Conservation (phyloP, 2,888 invertebrate genomes). For the Sinotaia quadrata region DNA sequence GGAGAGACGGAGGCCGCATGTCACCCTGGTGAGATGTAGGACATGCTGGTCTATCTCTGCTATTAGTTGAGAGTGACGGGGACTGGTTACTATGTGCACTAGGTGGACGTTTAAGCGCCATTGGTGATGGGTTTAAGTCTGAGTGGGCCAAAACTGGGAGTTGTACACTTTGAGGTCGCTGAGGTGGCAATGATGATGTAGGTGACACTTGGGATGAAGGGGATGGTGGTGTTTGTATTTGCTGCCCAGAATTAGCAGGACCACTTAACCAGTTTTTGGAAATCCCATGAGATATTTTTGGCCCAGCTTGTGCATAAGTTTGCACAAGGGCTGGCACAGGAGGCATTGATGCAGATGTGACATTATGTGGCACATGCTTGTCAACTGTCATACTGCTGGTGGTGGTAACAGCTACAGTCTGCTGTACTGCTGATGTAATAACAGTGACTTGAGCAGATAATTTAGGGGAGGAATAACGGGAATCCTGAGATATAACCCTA, state of each 20-base stretch:
- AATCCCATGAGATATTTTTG: slow-evolving; percentile 24
- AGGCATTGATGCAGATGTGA: slow-evolving; percentile 27
- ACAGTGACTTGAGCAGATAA: slow-evolving; percentile 9
- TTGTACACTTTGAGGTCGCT: slow-evolving; percentile 29
- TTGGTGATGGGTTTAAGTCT: slow-evolving; percentile 10
- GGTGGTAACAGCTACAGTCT: background rate
- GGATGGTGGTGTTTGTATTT: slow-evolving; percentile 23
- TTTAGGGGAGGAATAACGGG: slow-evolving; percentile 18
- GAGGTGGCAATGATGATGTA: slow-evolving; percentile 25
- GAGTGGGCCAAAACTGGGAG: slow-evolving; percentile 20
- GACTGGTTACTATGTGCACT: slow-evolving; percentile 40
- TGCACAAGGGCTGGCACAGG: slow-evolving; percentile 27
- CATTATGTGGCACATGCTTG: background rate
- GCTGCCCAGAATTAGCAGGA: slow-evolving; percentile 1
- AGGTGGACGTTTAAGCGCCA: slow-evolving; percentile 35
- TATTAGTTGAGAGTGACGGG: background rate
- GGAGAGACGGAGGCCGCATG: slow-evolving; percentile 19
- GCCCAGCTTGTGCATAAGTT: slow-evolving; percentile 21
- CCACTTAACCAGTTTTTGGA: slow-evolving; percentile 14
- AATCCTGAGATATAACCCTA: background rate
- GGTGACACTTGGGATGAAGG: slow-evolving; percentile 29
- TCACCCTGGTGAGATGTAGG: slow-evolving; percentile 24
- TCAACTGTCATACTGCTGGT: background rate
- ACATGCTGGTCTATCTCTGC: slow-evolving; percentile 16
- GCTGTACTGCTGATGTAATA: slow-evolving; percentile 6